phyloP scores from a whole-genome alignment of 2,113 vertebrate species.

The Thomomys bottae region DNA sequence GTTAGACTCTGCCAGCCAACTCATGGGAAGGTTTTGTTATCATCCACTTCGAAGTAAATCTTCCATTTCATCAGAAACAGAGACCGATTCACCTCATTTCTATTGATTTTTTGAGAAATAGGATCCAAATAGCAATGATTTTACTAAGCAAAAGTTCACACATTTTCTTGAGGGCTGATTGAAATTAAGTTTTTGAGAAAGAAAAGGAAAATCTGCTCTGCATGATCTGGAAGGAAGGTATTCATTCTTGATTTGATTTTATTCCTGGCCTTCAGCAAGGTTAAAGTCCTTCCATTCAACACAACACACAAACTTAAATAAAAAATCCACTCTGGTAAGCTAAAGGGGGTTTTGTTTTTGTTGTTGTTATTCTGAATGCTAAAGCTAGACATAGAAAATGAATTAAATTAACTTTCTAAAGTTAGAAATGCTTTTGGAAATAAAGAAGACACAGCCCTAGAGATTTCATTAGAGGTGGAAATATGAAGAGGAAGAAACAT shows the following conservation, averaged over 20 bases:
- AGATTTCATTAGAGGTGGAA: neutral
- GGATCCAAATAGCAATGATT: slow-evolving; percentile 49
- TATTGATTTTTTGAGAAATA: slow-evolving; percentile 50
- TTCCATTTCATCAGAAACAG: slow-evolving; percentile 4
- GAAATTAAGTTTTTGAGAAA: neutral
- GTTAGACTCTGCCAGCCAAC: slow-evolving; percentile 13
- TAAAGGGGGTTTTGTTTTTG: neutral
- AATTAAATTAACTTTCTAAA: slow-evolving; percentile 3
- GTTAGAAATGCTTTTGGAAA: slow-evolving; percentile 26
- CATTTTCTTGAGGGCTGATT: neutral
- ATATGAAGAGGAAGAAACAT: slow-evolving; percentile 7
- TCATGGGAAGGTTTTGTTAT: slow-evolving; percentile 52
- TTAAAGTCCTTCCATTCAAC: slow-evolving; percentile 12
- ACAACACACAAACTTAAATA: neutral
- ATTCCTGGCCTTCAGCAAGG: neutral
- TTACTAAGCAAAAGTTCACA: slow-evolving; percentile 12
- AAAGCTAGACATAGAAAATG: neutral
- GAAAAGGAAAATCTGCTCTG: neutral
- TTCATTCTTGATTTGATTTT: slow-evolving; percentile 24
- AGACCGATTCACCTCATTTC: slow-evolving; percentile 15
- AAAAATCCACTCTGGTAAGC: neutral
- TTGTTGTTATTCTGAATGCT: neutral
- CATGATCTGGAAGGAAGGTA: neutral
- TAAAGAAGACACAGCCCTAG: neutral
- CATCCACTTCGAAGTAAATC: slow-evolving; percentile 31